phyloP scores from a whole-genome alignment of 2,113 vertebrate species.

The Anarrhichthys ocellatus region DNA sequence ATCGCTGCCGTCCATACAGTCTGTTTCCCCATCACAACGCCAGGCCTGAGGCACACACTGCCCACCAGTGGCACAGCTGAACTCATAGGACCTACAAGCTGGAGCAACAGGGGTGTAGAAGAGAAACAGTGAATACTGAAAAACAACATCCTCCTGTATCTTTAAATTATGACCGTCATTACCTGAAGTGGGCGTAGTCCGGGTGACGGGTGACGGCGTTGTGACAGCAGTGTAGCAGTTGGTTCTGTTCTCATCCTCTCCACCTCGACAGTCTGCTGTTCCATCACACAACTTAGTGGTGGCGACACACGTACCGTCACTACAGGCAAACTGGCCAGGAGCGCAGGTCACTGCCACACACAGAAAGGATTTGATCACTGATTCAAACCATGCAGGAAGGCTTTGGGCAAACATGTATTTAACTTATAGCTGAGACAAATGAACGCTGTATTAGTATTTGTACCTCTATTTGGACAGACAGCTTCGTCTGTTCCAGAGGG shows the following conservation, averaged over 20 bases:
- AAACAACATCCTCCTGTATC: background rate
- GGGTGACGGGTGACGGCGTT: background rate
- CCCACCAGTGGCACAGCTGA: constrained; percentile 82
- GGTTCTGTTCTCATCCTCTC: constrained; percentile 83
- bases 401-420: background rate
- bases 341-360: constrained; percentile 76
- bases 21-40: constrained; percentile 90
- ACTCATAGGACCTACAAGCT: constrained; percentile 84
- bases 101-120: background rate
- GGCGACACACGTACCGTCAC: constrained; percentile 80
- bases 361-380: background rate
- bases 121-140: background rate
- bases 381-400: background rate
- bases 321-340: constrained; percentile 81
- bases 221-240: constrained; percentile 66
- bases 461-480: constrained; percentile 86
- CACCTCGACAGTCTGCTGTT: constrained; percentile 78
- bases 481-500: constrained; percentile 85
- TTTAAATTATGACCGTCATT: background rate
- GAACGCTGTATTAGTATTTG: background rate
- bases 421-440: background rate
- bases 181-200: constrained; percentile 33
- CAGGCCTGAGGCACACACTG: constrained; percentile 88
- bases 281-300: constrained; percentile 82
- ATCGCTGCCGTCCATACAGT: constrained; percentile 88